These are phyloP conservation scores for Asbolus verrucosus DNA, from an alignment of 1,140 invertebrate species.

Conservation along the genomic window DNA sequence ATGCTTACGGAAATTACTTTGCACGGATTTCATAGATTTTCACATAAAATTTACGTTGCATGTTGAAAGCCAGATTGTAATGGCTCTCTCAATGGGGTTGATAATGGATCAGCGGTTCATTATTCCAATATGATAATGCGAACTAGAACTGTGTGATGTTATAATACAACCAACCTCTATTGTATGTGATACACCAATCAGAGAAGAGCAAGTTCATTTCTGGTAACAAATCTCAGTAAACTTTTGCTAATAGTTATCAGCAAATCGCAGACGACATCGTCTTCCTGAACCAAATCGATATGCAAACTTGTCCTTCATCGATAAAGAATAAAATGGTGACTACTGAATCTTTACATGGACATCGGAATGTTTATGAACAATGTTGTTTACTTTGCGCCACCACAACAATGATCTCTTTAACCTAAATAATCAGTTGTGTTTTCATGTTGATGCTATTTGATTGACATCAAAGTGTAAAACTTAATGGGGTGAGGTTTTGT, in stretches of 20 bases:
- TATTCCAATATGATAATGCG: constrained; percentile 16
- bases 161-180: not conserved
- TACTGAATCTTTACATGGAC: constrained; percentile 14
- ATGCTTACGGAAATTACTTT: no score
- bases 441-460: not conserved
- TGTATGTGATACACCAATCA: constrained; percentile 4
- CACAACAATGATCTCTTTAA: not conserved
- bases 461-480: constrained; percentile 9
- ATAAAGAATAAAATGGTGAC: constrained; percentile 17
- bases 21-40: no score
- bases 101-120: constrained; percentile 12
- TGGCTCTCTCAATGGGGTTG: not conserved
- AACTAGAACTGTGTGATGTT: constrained; percentile 16
- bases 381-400: not conserved
- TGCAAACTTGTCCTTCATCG: not conserved
- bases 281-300: constrained; percentile 9
- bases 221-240: constrained; percentile 15
- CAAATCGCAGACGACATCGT: constrained; percentile 5
- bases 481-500: constrained; percentile 3
- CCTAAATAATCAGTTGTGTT: constrained; percentile 15
- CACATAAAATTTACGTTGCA: no score
- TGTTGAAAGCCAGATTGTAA: no score
- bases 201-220: constrained; percentile 11
- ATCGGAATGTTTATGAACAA: constrained; percentile 19
- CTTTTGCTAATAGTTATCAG: not conserved